Conservation (phyloP, 1,140 invertebrate species). For the Drosophila sechellia region DNA sequence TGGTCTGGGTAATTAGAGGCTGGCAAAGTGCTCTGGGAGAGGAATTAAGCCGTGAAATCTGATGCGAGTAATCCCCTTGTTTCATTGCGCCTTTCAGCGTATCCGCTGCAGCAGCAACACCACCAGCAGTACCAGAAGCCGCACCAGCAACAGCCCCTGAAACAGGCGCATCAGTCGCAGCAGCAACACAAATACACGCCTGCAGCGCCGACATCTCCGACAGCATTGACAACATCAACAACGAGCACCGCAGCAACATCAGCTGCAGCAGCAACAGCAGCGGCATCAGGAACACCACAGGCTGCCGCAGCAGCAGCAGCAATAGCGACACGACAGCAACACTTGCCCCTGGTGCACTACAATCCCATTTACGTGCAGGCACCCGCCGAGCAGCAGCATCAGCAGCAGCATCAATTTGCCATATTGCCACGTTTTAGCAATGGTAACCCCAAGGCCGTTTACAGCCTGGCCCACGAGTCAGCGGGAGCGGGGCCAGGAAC, state of each 20-base stretch:
- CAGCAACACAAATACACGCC: conserved; percentile 50
- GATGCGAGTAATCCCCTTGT: conserved; percentile 10
- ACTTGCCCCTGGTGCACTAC: conserved; percentile 67
- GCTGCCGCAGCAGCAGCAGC: conserved; percentile 28
- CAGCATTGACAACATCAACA: conserved; percentile 46
- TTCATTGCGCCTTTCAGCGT: conserved; percentile 48
- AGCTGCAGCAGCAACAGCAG: conserved; percentile 26
- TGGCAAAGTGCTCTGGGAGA: conserved; percentile 11
- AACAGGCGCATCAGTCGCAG: conserved; percentile 45
- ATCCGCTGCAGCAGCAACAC: conserved; percentile 58
- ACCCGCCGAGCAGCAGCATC: conserved; percentile 49
- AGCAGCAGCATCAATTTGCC: conserved; percentile 72
- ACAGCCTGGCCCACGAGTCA: conserved; percentile 61
- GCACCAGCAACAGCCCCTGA: conserved; percentile 43
- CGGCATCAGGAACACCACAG: conserved; percentile 29
- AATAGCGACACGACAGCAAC: conserved; percentile 47
- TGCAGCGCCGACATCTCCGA: conserved; percentile 39
- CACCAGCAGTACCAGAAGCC: conserved; percentile 48
- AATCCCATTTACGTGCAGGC: conserved; percentile 75
- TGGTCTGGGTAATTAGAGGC: conserved; percentile 26
- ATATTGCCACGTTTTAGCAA: conserved; percentile 77
- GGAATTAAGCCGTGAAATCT: neutral
- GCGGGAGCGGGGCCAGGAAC: conserved; percentile 12
- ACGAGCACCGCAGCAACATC: conserved; percentile 30
- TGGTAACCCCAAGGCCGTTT: conserved; percentile 69